Percentiles rank a stretch among this genome's conserved stretches.
Evolutionary conservation across 2,797 vertebrate genomes (phyloP).

Genomic region (Brotogeris chrysoptera): DNA sequence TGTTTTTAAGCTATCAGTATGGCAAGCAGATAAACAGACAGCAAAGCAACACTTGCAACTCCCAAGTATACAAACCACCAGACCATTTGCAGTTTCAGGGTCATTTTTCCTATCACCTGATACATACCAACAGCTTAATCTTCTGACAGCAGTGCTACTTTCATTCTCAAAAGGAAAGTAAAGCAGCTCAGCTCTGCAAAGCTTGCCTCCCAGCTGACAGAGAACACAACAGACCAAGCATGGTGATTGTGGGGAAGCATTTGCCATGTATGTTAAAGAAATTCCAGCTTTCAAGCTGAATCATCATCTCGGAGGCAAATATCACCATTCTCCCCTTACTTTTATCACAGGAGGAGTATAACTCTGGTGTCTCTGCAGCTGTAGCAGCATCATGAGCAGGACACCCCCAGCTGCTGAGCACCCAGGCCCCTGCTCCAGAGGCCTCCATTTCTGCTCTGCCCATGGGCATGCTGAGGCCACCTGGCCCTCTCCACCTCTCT

Average conservation of each 20-base stretch:
- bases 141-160: constrained; percentile 49
- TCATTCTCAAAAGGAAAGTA: constrained; percentile 65
- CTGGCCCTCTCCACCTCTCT: neutral
- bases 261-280: neutral
- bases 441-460: neutral
- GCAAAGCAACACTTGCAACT: neutral
- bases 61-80: neutral
- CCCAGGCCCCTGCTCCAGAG: neutral
- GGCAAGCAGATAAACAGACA: neutral
- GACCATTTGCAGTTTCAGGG: neutral
- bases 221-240: neutral
- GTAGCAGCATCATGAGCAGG: neutral
- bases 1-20: neutral
- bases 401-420: neutral
- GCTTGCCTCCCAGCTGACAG: constrained; percentile 3
- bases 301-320: neutral
- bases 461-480: neutral
- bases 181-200: constrained; percentile 38
- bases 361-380: neutral
- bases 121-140: neutral
- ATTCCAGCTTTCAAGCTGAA: neutral
- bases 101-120: constrained; percentile 41
- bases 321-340: neutral
- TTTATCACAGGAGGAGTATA: neutral
- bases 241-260: neutral